phyloP scores from a whole-genome alignment of 2,888 invertebrate genomes.

The Thymelicus acteon region DNA sequence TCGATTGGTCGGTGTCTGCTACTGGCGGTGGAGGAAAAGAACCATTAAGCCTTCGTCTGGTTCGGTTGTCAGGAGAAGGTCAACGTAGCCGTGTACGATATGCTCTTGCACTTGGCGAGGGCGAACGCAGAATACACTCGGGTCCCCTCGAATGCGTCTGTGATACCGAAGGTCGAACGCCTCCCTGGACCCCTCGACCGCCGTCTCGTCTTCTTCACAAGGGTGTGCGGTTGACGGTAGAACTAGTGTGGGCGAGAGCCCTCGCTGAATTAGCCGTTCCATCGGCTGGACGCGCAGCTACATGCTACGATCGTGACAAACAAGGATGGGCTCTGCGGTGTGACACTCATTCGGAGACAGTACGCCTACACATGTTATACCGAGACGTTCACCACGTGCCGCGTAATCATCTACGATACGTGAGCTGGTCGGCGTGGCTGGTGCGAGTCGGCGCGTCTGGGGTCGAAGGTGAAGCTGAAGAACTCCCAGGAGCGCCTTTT shows the following conservation, averaged over 20 bases:
- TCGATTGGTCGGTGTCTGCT: conserved; percentile 91
- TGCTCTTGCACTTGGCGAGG: conserved; percentile 88
- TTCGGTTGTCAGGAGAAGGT: conserved; percentile 92
- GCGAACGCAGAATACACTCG: conserved; percentile 87
- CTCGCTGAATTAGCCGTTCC: conserved; percentile 83
- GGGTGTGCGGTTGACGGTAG: conserved; percentile 88
- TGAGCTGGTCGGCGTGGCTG: conserved; percentile 89
- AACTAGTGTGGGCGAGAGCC: conserved; percentile 89
- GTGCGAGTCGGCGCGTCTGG: conserved; percentile 81
- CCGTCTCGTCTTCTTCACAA: conserved; percentile 86
- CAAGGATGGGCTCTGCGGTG: conserved; percentile 92
- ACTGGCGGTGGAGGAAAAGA: conserved; percentile 86
- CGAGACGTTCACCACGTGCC: conserved; percentile 92
- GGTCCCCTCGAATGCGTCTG: conserved; percentile 89
- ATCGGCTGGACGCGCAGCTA: conserved; percentile 84
- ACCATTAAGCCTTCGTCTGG: conserved; percentile 83
- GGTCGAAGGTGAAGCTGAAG: conserved; percentile 86
- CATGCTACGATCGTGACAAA: conserved; percentile 92
- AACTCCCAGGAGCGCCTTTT: conserved; percentile 89
- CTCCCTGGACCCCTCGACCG: conserved; percentile 88
- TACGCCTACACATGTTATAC: conserved; percentile 90
- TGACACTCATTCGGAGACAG: conserved; percentile 90
- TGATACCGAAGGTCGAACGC: conserved; percentile 88
- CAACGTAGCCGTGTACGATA: conserved; percentile 91
- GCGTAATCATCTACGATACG: conserved; percentile 88